phyloP scores from a whole-genome alignment of 2,113 vertebrate species.

The Marmota flaviventris region DNA sequence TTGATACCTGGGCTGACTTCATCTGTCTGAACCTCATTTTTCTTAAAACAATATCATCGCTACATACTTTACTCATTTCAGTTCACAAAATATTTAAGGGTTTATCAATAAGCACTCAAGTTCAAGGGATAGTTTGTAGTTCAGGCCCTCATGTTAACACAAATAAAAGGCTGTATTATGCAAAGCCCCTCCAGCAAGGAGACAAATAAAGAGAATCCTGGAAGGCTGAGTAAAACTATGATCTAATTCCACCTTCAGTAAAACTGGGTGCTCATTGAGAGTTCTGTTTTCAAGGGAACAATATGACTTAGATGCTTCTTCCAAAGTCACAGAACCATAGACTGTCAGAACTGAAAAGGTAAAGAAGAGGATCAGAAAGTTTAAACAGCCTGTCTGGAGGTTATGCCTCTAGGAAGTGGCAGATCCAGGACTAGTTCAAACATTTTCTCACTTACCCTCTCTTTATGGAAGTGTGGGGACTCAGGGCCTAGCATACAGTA shows the following conservation, averaged over 20 bases:
- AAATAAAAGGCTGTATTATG: background rate
- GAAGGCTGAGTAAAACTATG: background rate
- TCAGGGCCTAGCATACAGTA: background rate
- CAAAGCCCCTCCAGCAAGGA: background rate
- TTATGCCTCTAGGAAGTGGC: background rate
- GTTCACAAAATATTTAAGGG: background rate
- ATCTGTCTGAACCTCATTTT: background rate
- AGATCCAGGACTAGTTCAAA: background rate
- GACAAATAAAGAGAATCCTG: background rate
- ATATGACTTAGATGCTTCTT: slow-evolving; percentile 8
- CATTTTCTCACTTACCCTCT: background rate
- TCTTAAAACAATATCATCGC: slow-evolving; percentile 43
- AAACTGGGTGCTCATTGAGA: background rate
- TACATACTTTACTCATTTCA: background rate
- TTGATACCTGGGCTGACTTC: background rate
- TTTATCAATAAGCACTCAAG: background rate
- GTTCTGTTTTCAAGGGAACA: slow-evolving; percentile 10
- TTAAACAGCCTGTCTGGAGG: background rate
- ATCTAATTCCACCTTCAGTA: no score
- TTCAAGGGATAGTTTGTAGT: background rate
- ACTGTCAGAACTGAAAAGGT: background rate
- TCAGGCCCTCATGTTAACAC: background rate
- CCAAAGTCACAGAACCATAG: background rate
- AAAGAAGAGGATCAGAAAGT: background rate
- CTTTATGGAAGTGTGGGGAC: background rate